phyloP scores from a whole-genome alignment of 2,113 vertebrate species.

The Delphinapterus leucas region DNA sequence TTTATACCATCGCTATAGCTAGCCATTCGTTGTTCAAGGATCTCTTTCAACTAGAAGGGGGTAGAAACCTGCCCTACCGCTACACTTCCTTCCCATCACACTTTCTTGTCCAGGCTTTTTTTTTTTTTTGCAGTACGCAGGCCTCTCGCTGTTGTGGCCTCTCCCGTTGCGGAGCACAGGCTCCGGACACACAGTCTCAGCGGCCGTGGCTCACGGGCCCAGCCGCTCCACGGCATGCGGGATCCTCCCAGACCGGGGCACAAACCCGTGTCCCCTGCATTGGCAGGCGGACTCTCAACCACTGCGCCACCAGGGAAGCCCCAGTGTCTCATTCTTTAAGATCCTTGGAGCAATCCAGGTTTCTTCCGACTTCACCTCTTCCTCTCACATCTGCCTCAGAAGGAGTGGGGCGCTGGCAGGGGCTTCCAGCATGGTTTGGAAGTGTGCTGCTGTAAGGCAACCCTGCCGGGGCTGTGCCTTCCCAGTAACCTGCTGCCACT shows the following conservation, averaged over 20 bases:
- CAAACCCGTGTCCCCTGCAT: too few species aligned
- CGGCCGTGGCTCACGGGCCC: too few species aligned
- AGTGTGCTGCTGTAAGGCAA: accelerated
- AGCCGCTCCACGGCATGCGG: too few species aligned
- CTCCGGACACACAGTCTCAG: too few species aligned
- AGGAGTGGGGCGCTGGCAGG: neutral
- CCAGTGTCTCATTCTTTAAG: too few species aligned
- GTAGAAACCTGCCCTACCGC: neutral
- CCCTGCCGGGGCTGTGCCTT: neutral
- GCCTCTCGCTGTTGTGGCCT: too few species aligned
- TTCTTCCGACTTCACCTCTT: neutral
- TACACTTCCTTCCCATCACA: accelerated
- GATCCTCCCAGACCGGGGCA: too few species aligned
- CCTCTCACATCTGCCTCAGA: neutral
- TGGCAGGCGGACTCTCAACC: too few species aligned
- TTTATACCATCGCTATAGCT: neutral
- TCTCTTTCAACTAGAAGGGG: neutral
- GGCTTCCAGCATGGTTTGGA: neutral
- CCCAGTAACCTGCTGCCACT: neutral
- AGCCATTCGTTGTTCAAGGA: too few species aligned
- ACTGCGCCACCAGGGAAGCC: too few species aligned
- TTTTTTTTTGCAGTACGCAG: too few species aligned
- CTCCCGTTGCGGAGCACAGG: too few species aligned
- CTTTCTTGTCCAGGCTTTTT: neutral
- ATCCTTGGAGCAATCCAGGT: neutral